A percentile compares a stretch with the other conserved stretches of the same genome.
Evolutionary conservation across 2,113 vertebrate genomes (phyloP).

Genomic region (Pongo abelii): DNA sequence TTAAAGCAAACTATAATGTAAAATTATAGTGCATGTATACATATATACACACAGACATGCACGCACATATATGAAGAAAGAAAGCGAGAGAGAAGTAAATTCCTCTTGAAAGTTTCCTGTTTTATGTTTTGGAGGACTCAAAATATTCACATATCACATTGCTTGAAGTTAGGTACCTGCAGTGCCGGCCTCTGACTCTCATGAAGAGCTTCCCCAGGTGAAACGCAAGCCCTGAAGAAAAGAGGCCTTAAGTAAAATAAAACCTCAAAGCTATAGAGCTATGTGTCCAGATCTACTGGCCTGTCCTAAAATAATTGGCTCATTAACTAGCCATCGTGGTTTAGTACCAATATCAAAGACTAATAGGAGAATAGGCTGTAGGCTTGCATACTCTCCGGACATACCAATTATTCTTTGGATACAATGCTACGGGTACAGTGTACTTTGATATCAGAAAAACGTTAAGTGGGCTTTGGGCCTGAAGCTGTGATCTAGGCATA

Average conservation of each 20-base stretch:
- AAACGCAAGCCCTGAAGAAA: conserved; percentile 55
- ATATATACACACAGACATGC: background rate
- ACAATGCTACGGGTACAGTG: background rate
- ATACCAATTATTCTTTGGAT: conserved; percentile 18
- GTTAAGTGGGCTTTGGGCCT: conserved; percentile 48
- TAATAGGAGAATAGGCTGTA: background rate
- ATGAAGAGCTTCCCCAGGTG: conserved; percentile 10
- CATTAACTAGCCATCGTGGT: conserved; percentile 26
- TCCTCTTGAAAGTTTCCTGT: background rate
- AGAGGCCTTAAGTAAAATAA: conserved; percentile 63
- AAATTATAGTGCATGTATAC: background rate
- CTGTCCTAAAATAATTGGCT: conserved; percentile 53
- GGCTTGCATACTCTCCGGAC: background rate
- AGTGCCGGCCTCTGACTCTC: conserved; percentile 30
- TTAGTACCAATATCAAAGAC: conserved; percentile 53
- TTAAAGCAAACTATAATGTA: background rate
- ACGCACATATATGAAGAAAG: background rate
- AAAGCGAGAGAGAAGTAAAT: background rate
- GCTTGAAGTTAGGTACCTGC: conserved; percentile 12
- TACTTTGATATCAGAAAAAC: conserved; percentile 39
- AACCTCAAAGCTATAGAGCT: conserved; percentile 27
- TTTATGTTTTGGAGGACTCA: conserved; percentile 43
- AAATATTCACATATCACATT: conserved; percentile 26
- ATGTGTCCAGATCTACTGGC: background rate
- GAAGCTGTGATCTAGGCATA: background rate